Percentiles rank a stretch among this genome's conserved stretches.
Conservation (phyloP, 64 coral and sea anemone genomes). For the Dendronephthya gigantea region DNA sequence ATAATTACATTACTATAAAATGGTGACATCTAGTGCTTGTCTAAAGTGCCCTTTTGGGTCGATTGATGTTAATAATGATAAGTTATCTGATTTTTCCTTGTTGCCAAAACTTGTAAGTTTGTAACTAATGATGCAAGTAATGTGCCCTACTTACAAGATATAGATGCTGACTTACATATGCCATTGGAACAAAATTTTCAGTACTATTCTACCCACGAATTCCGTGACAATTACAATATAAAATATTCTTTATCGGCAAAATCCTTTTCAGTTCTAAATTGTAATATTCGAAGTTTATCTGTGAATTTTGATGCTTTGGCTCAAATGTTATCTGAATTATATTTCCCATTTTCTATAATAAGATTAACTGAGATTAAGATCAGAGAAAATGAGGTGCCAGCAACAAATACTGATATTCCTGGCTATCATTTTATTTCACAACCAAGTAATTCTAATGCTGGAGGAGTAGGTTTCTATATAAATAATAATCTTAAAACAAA, state of each 20-base stretch:
- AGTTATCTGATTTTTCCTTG: slow-evolving; percentile 18
- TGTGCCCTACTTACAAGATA: slow-evolving; percentile 28
- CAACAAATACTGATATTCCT: neutral
- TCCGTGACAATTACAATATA: slow-evolving; percentile 22
- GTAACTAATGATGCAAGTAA: slow-evolving; percentile 33
- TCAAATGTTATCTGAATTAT: slow-evolving; percentile 7
- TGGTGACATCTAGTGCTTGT: no score
- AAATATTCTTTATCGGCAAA: slow-evolving; percentile 8
- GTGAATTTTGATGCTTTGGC: neutral
- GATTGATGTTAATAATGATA: no score
- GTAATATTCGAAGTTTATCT: slow-evolving; percentile 15
- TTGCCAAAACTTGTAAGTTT: slow-evolving; percentile 17
- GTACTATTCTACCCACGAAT: slow-evolving; percentile 28
- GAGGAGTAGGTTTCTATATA: no score
- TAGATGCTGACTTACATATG: slow-evolving; percentile 23
- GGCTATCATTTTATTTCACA: slow-evolving; percentile 20
- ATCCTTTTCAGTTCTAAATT: slow-evolving; percentile 17
- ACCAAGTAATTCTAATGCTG: no score
- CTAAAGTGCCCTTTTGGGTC: no score
- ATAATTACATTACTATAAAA: no score
- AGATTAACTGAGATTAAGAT: slow-evolving; percentile 1
- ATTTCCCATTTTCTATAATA: slow-evolving; percentile 14
- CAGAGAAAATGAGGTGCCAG: neutral
- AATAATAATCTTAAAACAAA: no score
- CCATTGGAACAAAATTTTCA: slow-evolving; percentile 20